A percentile compares a stretch with the other conserved stretches of the same genome.
Evolutionary conservation across 2,888 invertebrate genomes (phyloP).

Genomic region (Pelosia muscerda): DNA sequence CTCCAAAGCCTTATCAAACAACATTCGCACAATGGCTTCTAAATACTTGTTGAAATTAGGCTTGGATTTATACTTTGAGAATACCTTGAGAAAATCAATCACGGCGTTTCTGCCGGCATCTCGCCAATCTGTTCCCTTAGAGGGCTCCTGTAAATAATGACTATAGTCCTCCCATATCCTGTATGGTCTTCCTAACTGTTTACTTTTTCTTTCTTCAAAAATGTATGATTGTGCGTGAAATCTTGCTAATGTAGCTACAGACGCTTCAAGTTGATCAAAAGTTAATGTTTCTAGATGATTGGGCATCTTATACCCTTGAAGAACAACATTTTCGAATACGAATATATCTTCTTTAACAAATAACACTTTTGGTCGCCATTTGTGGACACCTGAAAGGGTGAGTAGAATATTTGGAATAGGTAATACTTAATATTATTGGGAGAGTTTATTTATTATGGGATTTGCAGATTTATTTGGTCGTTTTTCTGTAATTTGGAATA

Average conservation of each 20-base stretch:
- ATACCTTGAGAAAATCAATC: conserved; percentile 69
- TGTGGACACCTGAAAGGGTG: conserved; percentile 53
- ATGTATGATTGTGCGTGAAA: conserved; percentile 84
- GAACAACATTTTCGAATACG: conserved; percentile 76
- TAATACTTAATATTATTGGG: not conserved
- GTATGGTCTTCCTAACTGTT: conserved; percentile 65
- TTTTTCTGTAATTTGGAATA: not conserved
- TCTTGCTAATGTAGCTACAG: conserved; percentile 75
- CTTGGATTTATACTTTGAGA: conserved; percentile 66
- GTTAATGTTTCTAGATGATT: conserved; percentile 61
- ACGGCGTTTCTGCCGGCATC: conserved; percentile 72
- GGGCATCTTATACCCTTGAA: conserved; percentile 71
- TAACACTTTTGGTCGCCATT: conserved; percentile 71
- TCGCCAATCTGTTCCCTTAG: conserved; percentile 63
- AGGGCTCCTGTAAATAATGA: conserved; percentile 67
- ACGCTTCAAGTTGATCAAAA: conserved; percentile 72
- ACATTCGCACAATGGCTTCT: conserved; percentile 55
- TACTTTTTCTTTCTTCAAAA: conserved; percentile 76
- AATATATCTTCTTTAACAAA: conserved; percentile 69
- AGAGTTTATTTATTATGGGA: not conserved
- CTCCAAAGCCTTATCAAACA: conserved; percentile 62
- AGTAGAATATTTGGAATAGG: not conserved
- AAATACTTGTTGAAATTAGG: conserved; percentile 58
- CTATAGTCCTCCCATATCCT: conserved; percentile 75
- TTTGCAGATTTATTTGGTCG: not conserved